Evolutionary conservation across 1,140 invertebrate genomes (phyloP), one percentile per base, ranked within the genome.

Genomic region (Scaptomyza hsui): DNA sequence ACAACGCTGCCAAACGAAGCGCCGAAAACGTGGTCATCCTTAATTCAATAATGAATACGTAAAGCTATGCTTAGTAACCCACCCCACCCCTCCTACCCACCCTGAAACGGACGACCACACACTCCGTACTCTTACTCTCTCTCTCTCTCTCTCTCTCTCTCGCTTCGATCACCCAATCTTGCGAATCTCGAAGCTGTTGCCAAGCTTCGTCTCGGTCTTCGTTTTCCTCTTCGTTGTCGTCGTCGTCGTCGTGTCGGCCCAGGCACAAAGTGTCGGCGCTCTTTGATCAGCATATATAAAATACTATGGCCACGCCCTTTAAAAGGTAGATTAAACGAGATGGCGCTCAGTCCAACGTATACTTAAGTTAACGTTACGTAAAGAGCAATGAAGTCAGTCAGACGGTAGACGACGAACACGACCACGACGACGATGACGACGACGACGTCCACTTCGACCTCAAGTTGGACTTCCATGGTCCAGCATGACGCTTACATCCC

Each of bases 281-380:
- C 89, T 90, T 90, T 90, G 89, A 90, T 90, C 89, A 90, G 53
- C 65, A 80, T 77, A 86, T 89, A 90, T 90, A 90, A 90, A 90
- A 90, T 90, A 90, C 89, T 90, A 79, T 90, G 68, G 85, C 89
- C 89, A 86, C 89, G 89, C 89, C 89, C 89, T 75, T 71, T 86
- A 89, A 89, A 89, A 90, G 89, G 89, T 72, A 90, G 89, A 90
- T 90, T 90, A 90, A 90, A 90, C 89, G 89, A 90, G 89, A 90
- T 90, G 89, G 89, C 89, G 89, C 89, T 90, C 89, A 68, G 81
- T 51, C 67, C 75, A 89, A 86, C 78, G 64, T 89, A 89, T 81
- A 80, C 81, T 86, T 86, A 86, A 75, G 51, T 81, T 81, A 85
- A 86, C 81, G 81, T 88, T 88, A 85, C 81, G 77, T 85, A 85